Base-by-base conservation (phyloP, 2,113 vertebrate species). In the Delphinus delphis region DNA sequence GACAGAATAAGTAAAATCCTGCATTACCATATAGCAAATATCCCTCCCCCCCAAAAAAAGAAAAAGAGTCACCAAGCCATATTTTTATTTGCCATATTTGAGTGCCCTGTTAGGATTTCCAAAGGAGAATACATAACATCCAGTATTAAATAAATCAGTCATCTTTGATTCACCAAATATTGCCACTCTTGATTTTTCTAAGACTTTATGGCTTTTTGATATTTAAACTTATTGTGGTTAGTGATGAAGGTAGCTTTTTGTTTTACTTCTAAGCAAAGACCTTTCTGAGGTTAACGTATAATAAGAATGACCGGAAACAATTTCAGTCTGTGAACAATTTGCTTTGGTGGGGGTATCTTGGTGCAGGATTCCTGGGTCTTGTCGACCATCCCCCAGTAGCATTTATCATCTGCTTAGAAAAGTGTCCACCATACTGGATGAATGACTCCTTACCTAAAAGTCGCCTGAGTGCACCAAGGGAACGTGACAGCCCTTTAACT, bases 401-500 rank as follows among this genome's bases (percentile, higher is more conserved):
- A 0, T 81, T 44, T 68, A 1, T 71, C 53, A 25, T 11, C 83
- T 41, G 7, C 5, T 62, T 5, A 63, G 60, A 86, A 38, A 67
- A 41, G 8, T 13, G 9, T 47, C 86, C 47, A 53, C 6, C 0
- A 6, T 47, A 21, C 25, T 14, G 1, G 10, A 8, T 44, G 50
- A 38, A 7, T 41, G 8, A 28, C 47, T 58, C 23, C 21, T 55
- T 25, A 23, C 6, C 2, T 36, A 14, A 8, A 55, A 33, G n/a
- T 74, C 21, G 1, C 41, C 67, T 3, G n/a, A 62, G 13, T 18
- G 3, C 5, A 6, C 33, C 74, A 15, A 6, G 6, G 28, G 26
- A 55, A 10, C 9, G 0, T 26, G 2, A 8, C 1, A 8, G 62
- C 44, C 86, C 53, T 55, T 10, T 47, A 23, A 2, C 67, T 41